These are phyloP conservation scores for Atherix ibis DNA, from an alignment of 2,888 invertebrate species.

Conservation along the genomic window DNA sequence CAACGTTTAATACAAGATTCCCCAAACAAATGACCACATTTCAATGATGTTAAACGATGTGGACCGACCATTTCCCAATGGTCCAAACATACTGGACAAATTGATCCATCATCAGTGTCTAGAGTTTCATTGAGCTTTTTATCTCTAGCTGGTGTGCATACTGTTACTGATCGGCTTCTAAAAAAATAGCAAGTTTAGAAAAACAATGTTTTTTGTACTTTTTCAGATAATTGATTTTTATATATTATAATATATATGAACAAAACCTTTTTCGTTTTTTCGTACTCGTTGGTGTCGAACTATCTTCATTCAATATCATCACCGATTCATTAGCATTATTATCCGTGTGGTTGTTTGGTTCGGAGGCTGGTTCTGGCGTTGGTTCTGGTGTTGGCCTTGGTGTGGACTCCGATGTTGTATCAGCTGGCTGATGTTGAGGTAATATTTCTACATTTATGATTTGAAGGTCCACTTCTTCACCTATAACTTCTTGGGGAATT, in stretches of 20 bases:
- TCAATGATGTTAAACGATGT: slow-evolving; percentile 71
- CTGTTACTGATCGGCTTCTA: slow-evolving; percentile 6
- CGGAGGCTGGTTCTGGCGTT: too few relatives aligned
- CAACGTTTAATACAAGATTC: slow-evolving; percentile 44
- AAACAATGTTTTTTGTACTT: too few relatives aligned
- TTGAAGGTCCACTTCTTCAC: neutral
- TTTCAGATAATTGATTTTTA: too few relatives aligned
- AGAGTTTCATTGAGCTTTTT: slow-evolving; percentile 1
- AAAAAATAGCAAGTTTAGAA: neutral
- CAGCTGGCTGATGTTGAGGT: neutral
- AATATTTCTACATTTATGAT: neutral
- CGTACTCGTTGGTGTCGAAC: neutral
- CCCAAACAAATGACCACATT: slow-evolving; percentile 90
- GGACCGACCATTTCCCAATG: slow-evolving; percentile 72
- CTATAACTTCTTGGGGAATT: neutral
- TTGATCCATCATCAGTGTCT: slow-evolving; percentile 47
- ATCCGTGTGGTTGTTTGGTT: too few relatives aligned
- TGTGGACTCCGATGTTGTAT: neutral
- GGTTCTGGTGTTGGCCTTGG: too few relatives aligned
- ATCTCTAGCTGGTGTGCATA: neutral
- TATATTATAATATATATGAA: too few relatives aligned
- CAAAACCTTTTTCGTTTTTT: slow-evolving; percentile 11
- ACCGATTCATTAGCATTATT: too few relatives aligned
- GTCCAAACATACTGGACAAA: slow-evolving; percentile 81
- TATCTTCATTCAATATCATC: too few relatives aligned